phyloP scores from a whole-genome alignment of 2,113 vertebrate genomes.

The Pandion haliaetus region DNA sequence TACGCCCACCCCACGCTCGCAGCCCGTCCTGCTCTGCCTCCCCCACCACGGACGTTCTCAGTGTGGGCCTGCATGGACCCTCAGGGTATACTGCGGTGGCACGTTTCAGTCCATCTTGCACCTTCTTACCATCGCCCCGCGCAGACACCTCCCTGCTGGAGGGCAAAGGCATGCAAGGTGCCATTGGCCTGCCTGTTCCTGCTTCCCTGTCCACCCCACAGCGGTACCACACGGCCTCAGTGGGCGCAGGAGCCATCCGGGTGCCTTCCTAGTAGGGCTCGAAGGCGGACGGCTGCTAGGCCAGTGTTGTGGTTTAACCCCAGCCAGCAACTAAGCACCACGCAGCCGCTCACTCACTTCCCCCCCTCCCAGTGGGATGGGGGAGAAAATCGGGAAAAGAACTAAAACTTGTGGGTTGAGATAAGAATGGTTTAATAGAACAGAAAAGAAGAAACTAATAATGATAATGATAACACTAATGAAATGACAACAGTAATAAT shows the following conservation, averaged over 20 bases:
- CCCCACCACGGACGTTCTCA: background rate
- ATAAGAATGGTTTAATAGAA: no score
- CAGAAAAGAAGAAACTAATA: no score
- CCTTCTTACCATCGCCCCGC: background rate
- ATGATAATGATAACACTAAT: no score
- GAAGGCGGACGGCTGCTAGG: background rate
- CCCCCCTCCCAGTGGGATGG: no score
- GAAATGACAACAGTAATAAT: no score
- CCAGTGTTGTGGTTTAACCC: no score
- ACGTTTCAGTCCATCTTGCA: background rate
- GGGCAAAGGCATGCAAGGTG: background rate
- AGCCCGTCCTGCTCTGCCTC: background rate
- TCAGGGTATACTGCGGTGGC: background rate
- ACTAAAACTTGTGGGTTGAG: no score
- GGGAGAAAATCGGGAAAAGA: no score
- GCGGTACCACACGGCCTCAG: background rate
- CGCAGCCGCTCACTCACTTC: no score
- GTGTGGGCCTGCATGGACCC: background rate
- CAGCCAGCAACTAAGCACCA: no score
- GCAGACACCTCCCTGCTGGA: background rate
- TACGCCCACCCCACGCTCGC: fast-evolving
- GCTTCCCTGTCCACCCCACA: background rate
- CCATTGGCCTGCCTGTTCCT: background rate
- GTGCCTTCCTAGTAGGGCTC: background rate
- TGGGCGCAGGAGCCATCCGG: background rate